phyloP scores from a whole-genome alignment of 2,797 vertebrate genomes.

The Helarctos malayanus region DNA sequence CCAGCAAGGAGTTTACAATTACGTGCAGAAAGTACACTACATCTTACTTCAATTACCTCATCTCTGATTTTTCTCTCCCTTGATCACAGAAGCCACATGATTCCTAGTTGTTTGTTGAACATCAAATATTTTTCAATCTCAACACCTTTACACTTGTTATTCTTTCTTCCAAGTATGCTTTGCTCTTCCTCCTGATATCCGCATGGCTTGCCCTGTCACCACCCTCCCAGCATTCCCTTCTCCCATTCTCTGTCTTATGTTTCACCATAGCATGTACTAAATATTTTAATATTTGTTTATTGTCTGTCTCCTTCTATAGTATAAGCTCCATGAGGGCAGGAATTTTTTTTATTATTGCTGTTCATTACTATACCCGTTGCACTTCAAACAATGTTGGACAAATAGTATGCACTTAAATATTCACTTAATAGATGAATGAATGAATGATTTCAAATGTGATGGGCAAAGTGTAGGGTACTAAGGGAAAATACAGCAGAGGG shows the following conservation, averaged over 20 bases:
- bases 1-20: background rate
- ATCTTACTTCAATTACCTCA: background rate
- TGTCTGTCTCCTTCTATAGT: background rate
- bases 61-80: background rate
- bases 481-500: background rate
- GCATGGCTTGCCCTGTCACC: background rate
- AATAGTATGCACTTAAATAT: background rate
- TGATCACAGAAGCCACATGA: background rate
- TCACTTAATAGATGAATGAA: background rate
- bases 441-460: background rate
- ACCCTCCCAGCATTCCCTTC: background rate
- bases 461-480: background rate
- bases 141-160: background rate
- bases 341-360: background rate
- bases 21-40: background rate
- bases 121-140: background rate
- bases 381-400: constrained; percentile 19
- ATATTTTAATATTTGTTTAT: background rate
- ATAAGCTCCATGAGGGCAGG: background rate
- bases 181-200: background rate
- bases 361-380: background rate
- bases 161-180: background rate
- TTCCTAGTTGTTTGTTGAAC: background rate
- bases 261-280: background rate
- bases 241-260: background rate